Evolutionary conservation across 2,113 vertebrate genomes (phyloP), one percentile per base, ranked within the genome.

Genomic region (Seriola aureovittata): DNA sequence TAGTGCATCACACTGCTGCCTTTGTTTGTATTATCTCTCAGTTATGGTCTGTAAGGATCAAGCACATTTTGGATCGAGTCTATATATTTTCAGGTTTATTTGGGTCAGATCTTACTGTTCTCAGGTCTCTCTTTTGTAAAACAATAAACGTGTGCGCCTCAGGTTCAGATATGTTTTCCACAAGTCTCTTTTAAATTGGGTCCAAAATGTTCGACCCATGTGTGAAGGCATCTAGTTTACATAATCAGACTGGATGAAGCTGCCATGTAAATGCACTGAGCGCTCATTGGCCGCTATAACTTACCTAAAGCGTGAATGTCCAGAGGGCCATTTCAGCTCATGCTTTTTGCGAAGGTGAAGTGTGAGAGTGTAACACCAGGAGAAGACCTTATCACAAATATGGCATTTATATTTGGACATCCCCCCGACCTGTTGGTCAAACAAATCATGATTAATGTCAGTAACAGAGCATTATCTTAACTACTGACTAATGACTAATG

Each of bases 361-460:
- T 0, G 94, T 95, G 59, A 97, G 89, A 13, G 94, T 95, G 74
- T 96, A 96, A 89, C 93, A 95, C 93, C 95, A 96, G 32, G 94
- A 96, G 83, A 96, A 96, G 70, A 91, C 94, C 76, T 97, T 96
- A 85, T 96, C 93, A 81, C 93, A 96, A 59, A 95, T 93, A 62
- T 90, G 94, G 75, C 95, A 95, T 85, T 97, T 96, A 21, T 96
- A 96, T 66, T 96, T 95, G 12, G 94, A 92, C 78, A 93, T 91
- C 64, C 92, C 91, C 0, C 93, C 94, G n/a, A 88, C 93, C 94
- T 96, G 88, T 78, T 63, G 66, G n/a, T 6, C 1, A 23, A 21
- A 11, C 79, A 82, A 12, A 46, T 52, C 0, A 74, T 19, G 10
- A 25, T n/a, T 25, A 17, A 13, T 17, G 1, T 63, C 1, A 71